Evolutionary conservation across 2,113 vertebrate species (phyloP), one percentile per base, ranked within the genome.

Genomic region (Labrus mixtus): DNA sequence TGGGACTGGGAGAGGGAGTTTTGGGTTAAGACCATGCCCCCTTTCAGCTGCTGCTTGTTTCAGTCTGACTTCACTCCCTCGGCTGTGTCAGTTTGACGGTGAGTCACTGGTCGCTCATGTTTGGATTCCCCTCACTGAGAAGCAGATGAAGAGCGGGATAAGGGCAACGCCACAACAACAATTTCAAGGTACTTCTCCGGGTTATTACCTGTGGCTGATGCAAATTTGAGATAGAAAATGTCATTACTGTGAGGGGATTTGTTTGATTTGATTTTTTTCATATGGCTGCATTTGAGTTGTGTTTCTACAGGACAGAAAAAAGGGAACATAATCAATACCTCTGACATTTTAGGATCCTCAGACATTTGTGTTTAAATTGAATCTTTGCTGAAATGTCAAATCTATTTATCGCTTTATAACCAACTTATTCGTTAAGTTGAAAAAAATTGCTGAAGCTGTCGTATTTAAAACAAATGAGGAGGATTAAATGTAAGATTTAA

Each of bases 31-130:
- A 82, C 83, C 90, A 71, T 33, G 29, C 46, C 88, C 92, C 88
- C 85, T 80, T 29, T 61, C 13, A 85, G 73, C 85, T 59, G 76
- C 48, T 86, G 78, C 84, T 78, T 87, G 90, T 86, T 87, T 85
- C 39, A 83, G 63, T 84, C 76, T 66, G 20, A 48, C 60, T 83
- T 78, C 61, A 71, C 76, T 86, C 77, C 55, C 64, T 57, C 73
- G 73, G 72, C 73, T 39, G 51, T 65, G 79, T 90, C 86, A 90
- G 78, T 87, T 69, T 74, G 75, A 70, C 68, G 74, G 58, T 71
- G 61, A 87, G 60, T 73, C 58, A 61, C 58, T 68, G 43, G 20
- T 56, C 10, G 65, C 54, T 57, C 29, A 13, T 74, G 79, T 76
- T 79, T 87, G 82, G 87, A 89, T 90, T 85, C 70, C 67, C 63